A percentile compares a stretch with the other conserved stretches of the same genome.
Conservation (phyloP, 1,140 invertebrate genomes). For the Elymnias hypermnestra region DNA sequence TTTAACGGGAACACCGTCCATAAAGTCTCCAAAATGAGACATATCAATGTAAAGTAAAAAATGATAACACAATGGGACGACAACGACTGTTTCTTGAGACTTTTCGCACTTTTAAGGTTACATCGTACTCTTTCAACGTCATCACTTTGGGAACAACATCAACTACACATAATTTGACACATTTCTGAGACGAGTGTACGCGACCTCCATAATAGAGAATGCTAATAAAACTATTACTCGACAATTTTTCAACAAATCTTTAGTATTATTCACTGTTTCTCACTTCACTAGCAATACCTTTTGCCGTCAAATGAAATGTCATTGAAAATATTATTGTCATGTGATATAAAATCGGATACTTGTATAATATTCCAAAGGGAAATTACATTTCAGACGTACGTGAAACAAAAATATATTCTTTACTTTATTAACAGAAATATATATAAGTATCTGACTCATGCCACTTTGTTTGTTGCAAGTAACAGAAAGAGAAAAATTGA, state of each 20-base stretch:
- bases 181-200: too few relatives aligned
- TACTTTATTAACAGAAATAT: too few relatives aligned
- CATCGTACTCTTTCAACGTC: constrained; percentile 63
- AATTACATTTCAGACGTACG: too few relatives aligned
- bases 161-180: constrained; percentile 10
- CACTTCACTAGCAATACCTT: constrained; percentile 24
- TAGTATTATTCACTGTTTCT: constrained; percentile 8
- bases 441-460: too few relatives aligned
- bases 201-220: too few relatives aligned
- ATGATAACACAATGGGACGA: constrained; percentile 49
- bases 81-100: constrained; percentile 58
- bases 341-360: constrained; percentile 19
- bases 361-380: too few relatives aligned
- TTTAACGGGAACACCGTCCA: constrained; percentile 91
- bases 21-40: constrained; percentile 76
- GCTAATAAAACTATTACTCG: not conserved
- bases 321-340: constrained; percentile 25
- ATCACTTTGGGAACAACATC: constrained; percentile 40
- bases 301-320: constrained; percentile 26
- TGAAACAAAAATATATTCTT: too few relatives aligned
- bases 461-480: too few relatives aligned
- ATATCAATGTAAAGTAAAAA: constrained; percentile 50
- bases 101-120: constrained; percentile 70
- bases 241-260: not conserved
- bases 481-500: too few relatives aligned